Conservation (phyloP, 2,797 vertebrate genomes). For the Valencia hispanica region DNA sequence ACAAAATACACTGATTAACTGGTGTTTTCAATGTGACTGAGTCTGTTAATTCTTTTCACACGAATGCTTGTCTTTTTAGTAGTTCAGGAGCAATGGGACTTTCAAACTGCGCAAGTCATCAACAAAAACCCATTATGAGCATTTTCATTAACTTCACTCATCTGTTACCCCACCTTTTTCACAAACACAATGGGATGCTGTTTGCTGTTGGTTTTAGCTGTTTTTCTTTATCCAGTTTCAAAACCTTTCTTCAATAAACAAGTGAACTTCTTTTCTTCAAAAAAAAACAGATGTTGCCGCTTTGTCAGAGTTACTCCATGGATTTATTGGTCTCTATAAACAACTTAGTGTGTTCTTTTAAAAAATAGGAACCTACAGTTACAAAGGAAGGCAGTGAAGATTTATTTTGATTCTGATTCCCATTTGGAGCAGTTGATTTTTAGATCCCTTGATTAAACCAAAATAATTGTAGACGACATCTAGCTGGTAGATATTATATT, state of each 20-base stretch:
- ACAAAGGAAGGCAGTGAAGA: conserved; percentile 8
- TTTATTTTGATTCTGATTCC: too few relatives aligned
- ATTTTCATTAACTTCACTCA: conserved; percentile 39
- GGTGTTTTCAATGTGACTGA: conserved; percentile 26
- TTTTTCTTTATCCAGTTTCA: conserved; percentile 21
- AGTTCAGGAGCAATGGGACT: conserved; percentile 26
- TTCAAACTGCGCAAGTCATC: conserved; percentile 48
- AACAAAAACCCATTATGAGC: conserved; percentile 44
- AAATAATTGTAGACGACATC: too few relatives aligned
- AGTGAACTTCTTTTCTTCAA: conserved; percentile 45
- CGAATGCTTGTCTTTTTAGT: conserved; percentile 32
- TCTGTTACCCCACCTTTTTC: conserved; percentile 27
- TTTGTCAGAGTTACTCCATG: conserved; percentile 59
- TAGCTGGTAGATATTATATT: too few relatives aligned
- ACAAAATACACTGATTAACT: conserved; percentile 15
- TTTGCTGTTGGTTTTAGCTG: conserved; percentile 26
- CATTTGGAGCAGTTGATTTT: too few relatives aligned
- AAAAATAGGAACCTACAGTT: conserved; percentile 61
- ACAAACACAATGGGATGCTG: conserved; percentile 26
- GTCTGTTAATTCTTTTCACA: conserved; percentile 4
- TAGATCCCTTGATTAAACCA: too few relatives aligned
- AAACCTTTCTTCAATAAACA: not conserved
- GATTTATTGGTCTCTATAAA: conserved; percentile 62
- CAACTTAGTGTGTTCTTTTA: conserved; percentile 43
- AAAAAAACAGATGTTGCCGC: conserved; percentile 40